Conservation (phyloP, 30 jellyfish, hydroid and myxozoan genomes). For the Hydra vulgaris region DNA sequence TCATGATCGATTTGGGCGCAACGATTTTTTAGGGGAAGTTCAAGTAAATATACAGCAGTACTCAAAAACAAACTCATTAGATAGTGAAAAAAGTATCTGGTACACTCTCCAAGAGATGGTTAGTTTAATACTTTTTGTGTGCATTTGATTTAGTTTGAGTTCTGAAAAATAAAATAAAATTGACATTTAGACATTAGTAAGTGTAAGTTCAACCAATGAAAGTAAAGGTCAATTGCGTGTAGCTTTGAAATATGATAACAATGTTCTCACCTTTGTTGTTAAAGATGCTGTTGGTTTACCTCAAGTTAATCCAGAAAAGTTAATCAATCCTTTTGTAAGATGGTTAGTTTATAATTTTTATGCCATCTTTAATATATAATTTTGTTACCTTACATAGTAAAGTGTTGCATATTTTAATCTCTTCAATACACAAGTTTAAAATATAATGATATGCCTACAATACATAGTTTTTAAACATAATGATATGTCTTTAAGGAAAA, state of each 20-base stretch:
- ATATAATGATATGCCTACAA: no score
- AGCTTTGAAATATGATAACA: slow-evolving; percentile 61
- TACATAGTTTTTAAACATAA: no score
- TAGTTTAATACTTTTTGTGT: slow-evolving; percentile 22
- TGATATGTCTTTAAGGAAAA: no score
- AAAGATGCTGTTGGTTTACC: slow-evolving; percentile 68
- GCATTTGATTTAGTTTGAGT: slow-evolving; percentile 88
- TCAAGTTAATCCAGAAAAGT: slow-evolving; percentile 43
- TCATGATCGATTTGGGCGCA: slow-evolving; percentile 90
- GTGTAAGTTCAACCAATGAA: slow-evolving; percentile 68
- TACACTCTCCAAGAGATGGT: slow-evolving; percentile 89
- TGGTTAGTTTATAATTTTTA: slow-evolving; percentile 25
- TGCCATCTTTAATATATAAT: neutral
- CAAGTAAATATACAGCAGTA: slow-evolving; percentile 76
- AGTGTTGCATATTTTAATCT: no score
- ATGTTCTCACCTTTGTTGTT: slow-evolving; percentile 44
- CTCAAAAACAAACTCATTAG: slow-evolving; percentile 48
- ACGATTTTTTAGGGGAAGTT: slow-evolving; percentile 93
- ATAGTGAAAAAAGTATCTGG: slow-evolving; percentile 74
- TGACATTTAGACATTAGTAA: slow-evolving; percentile 69
- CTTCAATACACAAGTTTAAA: no score
- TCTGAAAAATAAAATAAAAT: slow-evolving; percentile 25
- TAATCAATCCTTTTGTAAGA: slow-evolving; percentile 74
- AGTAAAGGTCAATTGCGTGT: slow-evolving; percentile 70
- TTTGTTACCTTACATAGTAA: neutral